Conservation (phyloP, 2,113 vertebrate species). For the Rallus limicola region DNA sequence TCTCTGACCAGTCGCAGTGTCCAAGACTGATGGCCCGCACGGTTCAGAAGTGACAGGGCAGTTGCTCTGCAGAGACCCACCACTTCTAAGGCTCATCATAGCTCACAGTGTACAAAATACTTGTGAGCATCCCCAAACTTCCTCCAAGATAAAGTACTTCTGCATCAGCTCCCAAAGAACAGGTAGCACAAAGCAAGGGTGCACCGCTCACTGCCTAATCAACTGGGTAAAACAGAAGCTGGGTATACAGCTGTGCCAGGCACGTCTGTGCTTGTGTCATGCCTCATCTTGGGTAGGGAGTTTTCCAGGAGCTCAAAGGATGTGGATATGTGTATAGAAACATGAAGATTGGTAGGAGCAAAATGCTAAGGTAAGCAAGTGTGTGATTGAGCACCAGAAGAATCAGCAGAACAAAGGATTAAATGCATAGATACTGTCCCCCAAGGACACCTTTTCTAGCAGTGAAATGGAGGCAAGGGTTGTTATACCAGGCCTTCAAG, state of each 20-base stretch:
- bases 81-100: not conserved
- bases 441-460: not conserved
- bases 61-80: not conserved
- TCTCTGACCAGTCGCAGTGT: fast-evolving
- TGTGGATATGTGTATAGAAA: not conserved
- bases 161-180: not conserved
- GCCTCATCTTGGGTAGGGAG: not conserved
- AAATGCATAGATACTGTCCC: not conserved
- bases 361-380: not conserved
- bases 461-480: not conserved
- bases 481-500: not conserved
- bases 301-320: not conserved
- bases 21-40: not conserved
- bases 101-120: not conserved
- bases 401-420: not conserved
- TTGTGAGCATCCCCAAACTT: not conserved
- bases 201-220: not conserved
- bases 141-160: not conserved
- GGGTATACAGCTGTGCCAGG: not conserved
- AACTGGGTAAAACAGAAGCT: not conserved
- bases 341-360: not conserved
- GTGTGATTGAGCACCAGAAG: not conserved
- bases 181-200: not conserved
- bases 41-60: fast-evolving
- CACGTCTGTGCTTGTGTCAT: not conserved